These are phyloP conservation scores for Mechanitis mazaeus DNA, from an alignment of 2,888 invertebrate genomes.

Conservation along the genomic window DNA sequence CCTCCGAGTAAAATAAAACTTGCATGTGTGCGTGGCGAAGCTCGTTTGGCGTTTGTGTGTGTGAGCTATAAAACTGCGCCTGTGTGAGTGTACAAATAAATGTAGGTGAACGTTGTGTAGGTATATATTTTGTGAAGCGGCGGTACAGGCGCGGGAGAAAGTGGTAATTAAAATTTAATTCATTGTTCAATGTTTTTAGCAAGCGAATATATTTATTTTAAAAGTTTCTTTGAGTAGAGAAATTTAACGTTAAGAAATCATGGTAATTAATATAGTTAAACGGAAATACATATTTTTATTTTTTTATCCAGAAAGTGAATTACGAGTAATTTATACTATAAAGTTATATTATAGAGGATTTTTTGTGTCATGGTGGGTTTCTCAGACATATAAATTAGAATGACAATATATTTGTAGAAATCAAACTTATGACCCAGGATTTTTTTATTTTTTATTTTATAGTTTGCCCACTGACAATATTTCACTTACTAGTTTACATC, in stretches of 20 bases:
- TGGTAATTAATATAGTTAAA: neutral
- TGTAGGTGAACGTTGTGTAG: conserved; percentile 70
- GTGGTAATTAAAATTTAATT: conserved; percentile 26
- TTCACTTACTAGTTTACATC: too few species aligned
- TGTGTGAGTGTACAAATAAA: conserved; percentile 72
- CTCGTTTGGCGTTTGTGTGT: conserved; percentile 37
- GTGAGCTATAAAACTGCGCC: conserved; percentile 57
- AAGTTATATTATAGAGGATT: too few species aligned
- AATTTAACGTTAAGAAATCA: neutral
- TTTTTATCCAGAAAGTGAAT: too few species aligned
- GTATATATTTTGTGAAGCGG: conserved; percentile 56
- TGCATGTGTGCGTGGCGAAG: conserved; percentile 38
- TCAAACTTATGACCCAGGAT: too few species aligned
- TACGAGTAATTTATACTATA: too few species aligned
- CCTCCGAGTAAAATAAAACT: conserved; percentile 49
- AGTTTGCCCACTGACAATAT: too few species aligned
- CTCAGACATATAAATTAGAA: too few species aligned
- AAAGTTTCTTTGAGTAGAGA: neutral
- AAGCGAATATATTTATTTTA: neutral
- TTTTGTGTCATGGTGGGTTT: too few species aligned
- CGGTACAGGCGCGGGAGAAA: conserved; percentile 39
- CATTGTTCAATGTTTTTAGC: neutral
- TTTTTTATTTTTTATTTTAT: too few species aligned
- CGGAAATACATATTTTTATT: too few species aligned
- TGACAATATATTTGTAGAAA: too few species aligned